Conservation (phyloP, 2,113 vertebrate genomes). For the Sminthopsis crassicaudata region DNA sequence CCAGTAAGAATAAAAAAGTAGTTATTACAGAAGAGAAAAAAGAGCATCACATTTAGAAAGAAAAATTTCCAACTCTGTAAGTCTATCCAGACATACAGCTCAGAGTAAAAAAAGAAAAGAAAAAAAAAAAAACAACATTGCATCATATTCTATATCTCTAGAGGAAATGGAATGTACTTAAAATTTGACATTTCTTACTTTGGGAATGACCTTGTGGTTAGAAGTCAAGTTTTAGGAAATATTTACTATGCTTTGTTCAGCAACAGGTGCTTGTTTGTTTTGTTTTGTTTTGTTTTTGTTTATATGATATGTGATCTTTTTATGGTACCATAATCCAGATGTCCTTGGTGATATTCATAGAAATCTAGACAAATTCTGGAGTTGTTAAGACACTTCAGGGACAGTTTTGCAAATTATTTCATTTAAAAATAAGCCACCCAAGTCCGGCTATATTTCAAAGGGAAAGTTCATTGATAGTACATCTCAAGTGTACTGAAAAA, state of each 20-base stretch:
- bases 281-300: neutral
- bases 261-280: neutral
- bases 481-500: neutral
- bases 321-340: constrained; percentile 42
- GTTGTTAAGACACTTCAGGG: constrained; percentile 15
- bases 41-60: neutral
- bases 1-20: neutral
- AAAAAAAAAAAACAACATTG: no score
- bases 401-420: constrained; percentile 53
- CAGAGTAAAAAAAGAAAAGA: no score
- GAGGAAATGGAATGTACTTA: neutral
- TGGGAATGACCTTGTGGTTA: neutral
- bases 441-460: constrained; percentile 44
- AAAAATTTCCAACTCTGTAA: neutral
- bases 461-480: neutral
- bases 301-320: neutral
- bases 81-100: neutral
- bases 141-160: no score
- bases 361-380: constrained; percentile 7
- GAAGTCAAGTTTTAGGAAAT: neutral
- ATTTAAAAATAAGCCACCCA: constrained; percentile 37
- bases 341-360: neutral
- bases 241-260: neutral
- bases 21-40: neutral
- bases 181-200: neutral